Evolutionary conservation across 2,888 invertebrate genomes (phyloP).

Genomic region (Drosophila tanythrix): DNA sequence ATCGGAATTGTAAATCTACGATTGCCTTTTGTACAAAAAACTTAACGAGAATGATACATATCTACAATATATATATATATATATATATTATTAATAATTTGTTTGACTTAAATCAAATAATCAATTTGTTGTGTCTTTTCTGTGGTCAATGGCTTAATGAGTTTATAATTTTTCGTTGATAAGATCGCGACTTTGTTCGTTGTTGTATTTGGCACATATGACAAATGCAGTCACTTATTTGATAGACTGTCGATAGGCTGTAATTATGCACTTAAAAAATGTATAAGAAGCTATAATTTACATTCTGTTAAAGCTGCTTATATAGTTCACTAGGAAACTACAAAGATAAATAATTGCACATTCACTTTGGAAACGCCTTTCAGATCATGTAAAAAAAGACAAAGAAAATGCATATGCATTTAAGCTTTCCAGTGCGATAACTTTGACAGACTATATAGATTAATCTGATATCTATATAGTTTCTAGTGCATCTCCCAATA

Average conservation of each 20-base stretch:
- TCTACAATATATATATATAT: not conserved
- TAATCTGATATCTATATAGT: not conserved
- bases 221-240: not conserved
- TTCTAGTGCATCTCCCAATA: not conserved
- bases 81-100: not conserved
- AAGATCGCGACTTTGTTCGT: not conserved
- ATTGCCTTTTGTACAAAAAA: not conserved
- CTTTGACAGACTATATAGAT: not conserved
- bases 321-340: not conserved
- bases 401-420: not conserved
- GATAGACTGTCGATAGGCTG: not conserved
- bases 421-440: not conserved
- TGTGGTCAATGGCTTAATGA: slow-evolving; percentile 39
- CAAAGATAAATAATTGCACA: not conserved
- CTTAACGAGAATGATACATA: not conserved
- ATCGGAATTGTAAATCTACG: not conserved
- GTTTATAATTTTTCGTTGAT: not conserved
- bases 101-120: not conserved
- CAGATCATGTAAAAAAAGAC: not conserved
- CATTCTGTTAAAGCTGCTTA: not conserved
- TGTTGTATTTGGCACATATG: not conserved
- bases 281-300: not conserved
- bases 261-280: not conserved
- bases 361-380: not conserved
- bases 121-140: slow-evolving; percentile 22